Evolutionary conservation across 1,140 invertebrate genomes (phyloP), one percentile per base, ranked within the genome.

Genomic region (Delia radicum): DNA sequence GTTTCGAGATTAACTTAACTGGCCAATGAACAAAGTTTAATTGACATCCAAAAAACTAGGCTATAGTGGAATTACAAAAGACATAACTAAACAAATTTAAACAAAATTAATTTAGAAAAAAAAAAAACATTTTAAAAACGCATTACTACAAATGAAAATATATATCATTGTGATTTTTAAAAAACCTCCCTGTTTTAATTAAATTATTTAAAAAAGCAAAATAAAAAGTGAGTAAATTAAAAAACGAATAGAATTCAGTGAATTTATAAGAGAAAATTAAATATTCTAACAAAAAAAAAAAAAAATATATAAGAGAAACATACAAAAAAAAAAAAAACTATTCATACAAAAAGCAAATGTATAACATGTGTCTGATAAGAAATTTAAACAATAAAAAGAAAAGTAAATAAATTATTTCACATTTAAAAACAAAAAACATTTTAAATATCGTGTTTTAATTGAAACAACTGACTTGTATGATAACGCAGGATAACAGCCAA

Each of bases 131-230:
- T 21, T 21, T 55, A n/a, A 6, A 55, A 55, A 55, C 5, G 5
- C 21, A 55, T 55, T 21, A 55, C 21, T n/a, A 55, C 10, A 5
- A 55, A 55, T 21, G n/a, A 55, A 55, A 55, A 21, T 55, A n/a
- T n/a, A 55, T 55, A 55, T 55, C 48, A 55, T 55, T 55, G 48
- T 55, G 48, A 55, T 55, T 55, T 55, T 55, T 55, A 55, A 55
- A 55, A 55, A 55, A 55, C n/a, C 37, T 42, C 48, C 48, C 48
- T 55, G 48, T 55, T 55, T 55, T 55, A 21, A 24, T 55, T 5
- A 42, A 55, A 10, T 37, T 37, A 37, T 33, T 42, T 42, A 42
- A 42, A 42, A 42, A 42, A 42, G 3, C 1, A 42, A 42, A 42
- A 5, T n/a, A n/a, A n/a, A 12, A 37, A 42, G n/a, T 42, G 2